phyloP scores from a whole-genome alignment of 1,140 invertebrate species.

The Wiebesia pumilae region DNA sequence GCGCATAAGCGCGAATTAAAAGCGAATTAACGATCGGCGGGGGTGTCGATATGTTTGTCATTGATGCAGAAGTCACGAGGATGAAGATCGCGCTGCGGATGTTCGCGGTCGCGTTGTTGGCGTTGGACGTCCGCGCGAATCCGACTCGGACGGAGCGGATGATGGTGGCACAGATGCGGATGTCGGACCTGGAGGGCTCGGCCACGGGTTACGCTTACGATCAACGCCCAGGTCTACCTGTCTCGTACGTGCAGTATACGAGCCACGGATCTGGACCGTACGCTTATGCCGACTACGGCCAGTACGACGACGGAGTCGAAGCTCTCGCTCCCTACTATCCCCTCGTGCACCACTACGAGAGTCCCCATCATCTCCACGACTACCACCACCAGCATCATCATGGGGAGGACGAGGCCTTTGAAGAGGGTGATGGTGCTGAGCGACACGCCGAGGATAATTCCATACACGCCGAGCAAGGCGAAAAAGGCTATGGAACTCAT shows the following conservation, averaged over 20 bases:
- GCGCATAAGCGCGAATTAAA: no score
- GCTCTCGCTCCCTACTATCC: neutral
- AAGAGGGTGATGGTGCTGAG: slow-evolving; percentile 75
- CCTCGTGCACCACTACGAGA: neutral
- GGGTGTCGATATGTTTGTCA: neutral
- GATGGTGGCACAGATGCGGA: slow-evolving; percentile 64
- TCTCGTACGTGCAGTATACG: slow-evolving; percentile 67
- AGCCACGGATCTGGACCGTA: slow-evolving; percentile 65
- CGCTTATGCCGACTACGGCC: slow-evolving; percentile 54
- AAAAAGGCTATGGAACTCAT: slow-evolving; percentile 78
- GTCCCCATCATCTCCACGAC: slow-evolving; percentile 27
- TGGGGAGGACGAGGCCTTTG: slow-evolving; percentile 59
- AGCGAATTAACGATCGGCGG: neutral
- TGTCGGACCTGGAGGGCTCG: slow-evolving; percentile 66
- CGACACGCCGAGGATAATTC: slow-evolving; percentile 77
- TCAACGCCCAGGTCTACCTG: slow-evolving; percentile 63
- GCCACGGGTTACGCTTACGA: slow-evolving; percentile 67
- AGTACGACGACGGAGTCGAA: slow-evolving; percentile 57
- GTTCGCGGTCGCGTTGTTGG: neutral
- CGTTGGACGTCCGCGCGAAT: neutral
- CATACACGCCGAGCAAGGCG: slow-evolving; percentile 75
- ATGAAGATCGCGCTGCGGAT: neutral
- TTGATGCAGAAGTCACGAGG: neutral
- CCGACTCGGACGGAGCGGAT: slow-evolving; percentile 58
- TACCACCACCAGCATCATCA: slow-evolving; percentile 44